A percentile compares a stretch with the other conserved stretches of the same genome.
These are phyloP conservation scores for Phymorhynchus buccinoides DNA, from an alignment of 1,140 invertebrate genomes.

Conservation along the genomic window DNA sequence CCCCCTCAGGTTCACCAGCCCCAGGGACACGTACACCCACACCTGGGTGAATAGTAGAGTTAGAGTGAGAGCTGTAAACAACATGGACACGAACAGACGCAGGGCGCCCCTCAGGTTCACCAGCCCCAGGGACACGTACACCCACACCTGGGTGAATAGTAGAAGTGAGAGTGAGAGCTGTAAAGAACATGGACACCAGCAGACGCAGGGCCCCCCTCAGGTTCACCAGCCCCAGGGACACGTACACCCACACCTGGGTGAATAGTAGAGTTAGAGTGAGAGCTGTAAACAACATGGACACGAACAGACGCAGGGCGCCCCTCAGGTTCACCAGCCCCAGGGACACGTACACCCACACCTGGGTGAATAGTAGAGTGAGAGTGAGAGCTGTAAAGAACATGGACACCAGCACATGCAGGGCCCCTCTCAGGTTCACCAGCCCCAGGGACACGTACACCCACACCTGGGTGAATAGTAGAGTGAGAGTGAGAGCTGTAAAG, in stretches of 20 bases:
- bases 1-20: background rate
- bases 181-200: conserved; percentile 81
- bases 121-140: conserved; percentile 87
- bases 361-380: conserved; percentile 66
- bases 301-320: conserved; percentile 85
- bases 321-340: conserved; percentile 86
- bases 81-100: conserved; percentile 84
- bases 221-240: conserved; percentile 85
- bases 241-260: conserved; percentile 88
- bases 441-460: conserved; percentile 88
- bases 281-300: conserved; percentile 77
- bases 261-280: conserved; percentile 74
- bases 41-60: background rate
- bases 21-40: too few relatives aligned
- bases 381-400: conserved; percentile 74
- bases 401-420: conserved; percentile 84
- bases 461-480: conserved; percentile 77
- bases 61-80: background rate
- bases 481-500: background rate
- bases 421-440: conserved; percentile 83
- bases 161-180: background rate
- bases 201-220: conserved; percentile 87
- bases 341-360: conserved; percentile 86
- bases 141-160: conserved; percentile 86
- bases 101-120: conserved; percentile 85